These are phyloP conservation scores for Luidia sarsii DNA, from an alignment of 53 echinoderm and acorn worm genomes.

Conservation along the genomic window DNA sequence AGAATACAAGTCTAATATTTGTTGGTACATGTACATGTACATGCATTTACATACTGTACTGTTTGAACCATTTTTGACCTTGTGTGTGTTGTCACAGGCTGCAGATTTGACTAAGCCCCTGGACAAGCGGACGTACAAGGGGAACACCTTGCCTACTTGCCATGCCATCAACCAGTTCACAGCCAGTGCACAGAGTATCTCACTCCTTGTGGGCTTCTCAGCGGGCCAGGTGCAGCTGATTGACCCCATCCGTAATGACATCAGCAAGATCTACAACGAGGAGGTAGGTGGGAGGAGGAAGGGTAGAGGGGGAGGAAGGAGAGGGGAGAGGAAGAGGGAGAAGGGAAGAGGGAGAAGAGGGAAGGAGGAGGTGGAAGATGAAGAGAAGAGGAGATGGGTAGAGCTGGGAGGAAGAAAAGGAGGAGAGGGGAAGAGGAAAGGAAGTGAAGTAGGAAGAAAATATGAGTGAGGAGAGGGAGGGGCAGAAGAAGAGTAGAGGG, in stretches of 20 bases:
- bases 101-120: conserved; percentile 95
- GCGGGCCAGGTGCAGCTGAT: conserved; percentile 99
- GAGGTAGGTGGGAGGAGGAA: too few relatives aligned
- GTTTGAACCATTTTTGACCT: not conserved
- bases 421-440: too few relatives aligned
- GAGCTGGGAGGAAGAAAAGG: too few relatives aligned
- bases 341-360: too few relatives aligned
- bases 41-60: not conserved
- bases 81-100: conserved; percentile 58
- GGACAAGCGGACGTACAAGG: conserved; percentile 96
- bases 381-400: too few relatives aligned
- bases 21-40: too few relatives aligned
- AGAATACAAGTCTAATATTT: not conserved
- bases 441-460: too few relatives aligned
- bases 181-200: conserved; percentile 89
- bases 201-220: conserved; percentile 91
- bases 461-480: too few relatives aligned
- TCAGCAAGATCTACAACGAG: conserved; percentile 95
- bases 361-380: too few relatives aligned
- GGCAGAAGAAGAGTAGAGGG: too few relatives aligned
- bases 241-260: conserved; percentile 90
- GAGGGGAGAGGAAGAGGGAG: too few relatives aligned
- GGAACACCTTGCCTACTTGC: conserved; percentile 93
- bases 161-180: conserved; percentile 98
- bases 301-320: too few relatives aligned